Evolutionary conservation across 37 sponge, comb jelly and placozoan species (phyloP), one percentile per base, ranked within the genome.

Genomic region (Cliona cf. orientalis): DNA sequence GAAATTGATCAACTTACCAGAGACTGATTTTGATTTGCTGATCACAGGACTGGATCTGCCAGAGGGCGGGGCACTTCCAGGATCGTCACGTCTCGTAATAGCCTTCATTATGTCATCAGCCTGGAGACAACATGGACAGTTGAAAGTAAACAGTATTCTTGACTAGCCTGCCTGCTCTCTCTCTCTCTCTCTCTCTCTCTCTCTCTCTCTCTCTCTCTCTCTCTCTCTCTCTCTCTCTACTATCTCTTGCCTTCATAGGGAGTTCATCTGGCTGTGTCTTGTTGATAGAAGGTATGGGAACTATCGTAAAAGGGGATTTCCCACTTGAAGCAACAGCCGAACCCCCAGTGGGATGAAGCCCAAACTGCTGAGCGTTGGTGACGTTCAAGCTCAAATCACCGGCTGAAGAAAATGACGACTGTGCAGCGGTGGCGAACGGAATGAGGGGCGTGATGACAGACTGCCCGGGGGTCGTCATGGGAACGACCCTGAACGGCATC

Each of bases 231-330:
- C n/a, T n/a, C n/a, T n/a, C n/a, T n/a, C n/a, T n/a, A n/a, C n/a
- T n/a, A n/a, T 9, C 12, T 33, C 73, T 53, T 21, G 59, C 76
- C 29, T 39, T 38, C 9, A 19, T 17, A 19, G 76, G 76, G n/a
- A 59, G 42, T 42, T 75, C 76, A 2, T 66, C 73, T 4, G 82
- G 66, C 43, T 75, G 76, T 19, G 68, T 75, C 43, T 66, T 62
- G 69, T 75, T 74, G 56, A 66, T 73, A 42, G 80, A 73, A 6
- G 80, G 86, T 44, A 86, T 79, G 12, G 80, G 86, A 25, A 86
- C 64, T 19, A 86, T 79, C 29, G 49, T 40, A 66, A 86, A 86
- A 1, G 80, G 80, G 0, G 80, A 86, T 29, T 71, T 78, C 26
- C 80, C 66, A 2, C 66, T 25, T 19, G 46, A 44, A n/a, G 14